phyloP scores from a whole-genome alignment of 2,113 vertebrate species.

The Neofelis nebulosa region DNA sequence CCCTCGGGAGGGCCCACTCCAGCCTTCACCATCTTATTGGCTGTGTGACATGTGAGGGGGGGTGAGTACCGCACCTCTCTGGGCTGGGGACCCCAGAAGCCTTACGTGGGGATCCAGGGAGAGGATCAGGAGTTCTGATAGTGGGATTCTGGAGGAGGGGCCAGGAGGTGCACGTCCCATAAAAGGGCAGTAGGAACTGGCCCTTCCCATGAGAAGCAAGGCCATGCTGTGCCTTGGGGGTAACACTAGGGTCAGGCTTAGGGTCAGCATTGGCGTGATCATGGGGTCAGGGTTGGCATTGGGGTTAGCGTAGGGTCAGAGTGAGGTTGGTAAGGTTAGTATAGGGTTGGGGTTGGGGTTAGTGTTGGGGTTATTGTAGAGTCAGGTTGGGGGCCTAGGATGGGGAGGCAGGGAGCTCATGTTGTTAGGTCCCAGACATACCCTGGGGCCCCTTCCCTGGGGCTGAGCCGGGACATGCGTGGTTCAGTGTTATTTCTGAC shows the following conservation, averaged over 20 bases:
- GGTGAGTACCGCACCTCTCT: background rate
- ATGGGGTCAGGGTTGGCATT: background rate
- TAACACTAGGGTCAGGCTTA: background rate
- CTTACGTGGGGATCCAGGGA: background rate
- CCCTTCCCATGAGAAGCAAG: background rate
- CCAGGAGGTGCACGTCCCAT: background rate
- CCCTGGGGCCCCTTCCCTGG: background rate
- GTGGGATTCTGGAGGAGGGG: background rate
- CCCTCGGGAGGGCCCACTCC: background rate
- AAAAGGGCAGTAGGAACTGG: background rate
- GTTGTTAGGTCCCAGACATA: background rate
- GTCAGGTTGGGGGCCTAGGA: background rate
- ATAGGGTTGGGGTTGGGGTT: no score
- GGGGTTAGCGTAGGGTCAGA: background rate
- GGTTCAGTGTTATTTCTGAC: background rate
- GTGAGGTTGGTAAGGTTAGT: background rate
- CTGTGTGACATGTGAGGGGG: rapidly evolving
- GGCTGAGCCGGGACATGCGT: no score
- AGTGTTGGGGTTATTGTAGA: background rate
- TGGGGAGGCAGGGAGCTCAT: background rate
- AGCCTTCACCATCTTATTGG: background rate
- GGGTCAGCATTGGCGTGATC: no score
- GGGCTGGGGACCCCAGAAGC: background rate
- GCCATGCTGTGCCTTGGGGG: background rate
- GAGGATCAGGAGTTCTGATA: background rate